Percentiles rank a stretch among this genome's conserved stretches.
Conservation (phyloP, 1,140 invertebrate genomes). For the Papilio aristodemus region DNA sequence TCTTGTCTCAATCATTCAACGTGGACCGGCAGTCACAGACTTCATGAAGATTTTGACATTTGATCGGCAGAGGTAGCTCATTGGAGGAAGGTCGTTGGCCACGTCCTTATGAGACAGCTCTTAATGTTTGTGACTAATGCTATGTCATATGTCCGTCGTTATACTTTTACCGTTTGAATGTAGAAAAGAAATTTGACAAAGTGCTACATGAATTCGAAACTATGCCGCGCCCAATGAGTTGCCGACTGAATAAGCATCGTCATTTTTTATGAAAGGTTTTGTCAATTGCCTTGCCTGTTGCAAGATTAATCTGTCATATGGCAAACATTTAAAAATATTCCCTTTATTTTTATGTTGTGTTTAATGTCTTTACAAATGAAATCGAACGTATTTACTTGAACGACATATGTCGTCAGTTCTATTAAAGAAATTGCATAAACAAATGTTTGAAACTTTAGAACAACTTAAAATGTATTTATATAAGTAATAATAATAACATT, state of each 20-base stretch:
- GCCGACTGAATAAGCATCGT: background rate
- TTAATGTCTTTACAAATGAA: background rate
- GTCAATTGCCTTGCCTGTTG: background rate
- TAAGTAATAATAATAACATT: too few species aligned
- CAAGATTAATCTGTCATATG: background rate
- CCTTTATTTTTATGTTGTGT: background rate
- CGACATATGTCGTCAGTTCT: too few species aligned
- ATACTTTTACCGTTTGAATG: background rate
- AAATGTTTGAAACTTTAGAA: too few species aligned
- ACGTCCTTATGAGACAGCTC: too few species aligned
- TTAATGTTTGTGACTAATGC: background rate
- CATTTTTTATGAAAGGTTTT: background rate
- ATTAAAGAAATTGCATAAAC: too few species aligned
- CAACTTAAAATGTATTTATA: too few species aligned
- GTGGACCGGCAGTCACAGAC: too few species aligned
- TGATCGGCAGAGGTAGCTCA: too few species aligned
- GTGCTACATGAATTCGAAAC: background rate
- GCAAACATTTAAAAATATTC: background rate
- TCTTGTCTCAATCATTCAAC: too few species aligned
- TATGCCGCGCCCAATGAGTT: background rate
- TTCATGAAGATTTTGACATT: too few species aligned
- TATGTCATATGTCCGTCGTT: background rate
- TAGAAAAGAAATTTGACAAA: slow-evolving; percentile 11
- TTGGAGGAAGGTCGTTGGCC: too few species aligned
- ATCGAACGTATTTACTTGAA: too few species aligned